These are phyloP conservation scores for Ardeotis arabs DNA, from an alignment of 2,113 vertebrate genomes.

Conservation along the genomic window DNA sequence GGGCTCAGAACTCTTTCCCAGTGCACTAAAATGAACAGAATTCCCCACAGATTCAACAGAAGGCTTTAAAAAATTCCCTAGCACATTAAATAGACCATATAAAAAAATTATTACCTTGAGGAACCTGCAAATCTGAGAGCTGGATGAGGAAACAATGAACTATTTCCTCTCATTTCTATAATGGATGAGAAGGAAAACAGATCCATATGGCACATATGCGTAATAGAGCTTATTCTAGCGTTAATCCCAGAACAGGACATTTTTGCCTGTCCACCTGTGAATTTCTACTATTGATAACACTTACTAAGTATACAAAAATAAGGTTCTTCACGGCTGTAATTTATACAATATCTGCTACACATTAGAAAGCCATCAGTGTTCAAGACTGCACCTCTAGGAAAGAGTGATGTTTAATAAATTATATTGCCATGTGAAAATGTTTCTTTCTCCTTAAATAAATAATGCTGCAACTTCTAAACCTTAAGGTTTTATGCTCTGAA, in stretches of 20 bases:
- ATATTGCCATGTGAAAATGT: slow-evolving; percentile 25
- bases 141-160: slow-evolving; percentile 47
- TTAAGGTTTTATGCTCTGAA: slow-evolving; percentile 45
- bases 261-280: slow-evolving; percentile 46
- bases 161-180: slow-evolving; percentile 35
- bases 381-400: slow-evolving; percentile 18
- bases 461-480: slow-evolving; percentile 13
- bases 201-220: slow-evolving; percentile 1
- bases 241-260: slow-evolving; percentile 52
- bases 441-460: slow-evolving; percentile 48
- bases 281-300: slow-evolving; percentile 32
- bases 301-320: background rate
- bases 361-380: slow-evolving; percentile 47
- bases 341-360: slow-evolving; percentile 27
- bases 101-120: slow-evolving; percentile 46
- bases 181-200: slow-evolving; percentile 34
- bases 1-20: background rate
- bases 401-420: slow-evolving; percentile 52
- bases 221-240: slow-evolving; percentile 16
- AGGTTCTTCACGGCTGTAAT: background rate
- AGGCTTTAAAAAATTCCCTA: slow-evolving; percentile 6
- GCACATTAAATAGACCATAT: slow-evolving; percentile 11
- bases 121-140: slow-evolving; percentile 20
- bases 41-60: slow-evolving; percentile 20
- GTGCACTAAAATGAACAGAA: background rate